Evolutionary conservation across 2,888 invertebrate species (phyloP).

Genomic region (Leucoma salicis): DNA sequence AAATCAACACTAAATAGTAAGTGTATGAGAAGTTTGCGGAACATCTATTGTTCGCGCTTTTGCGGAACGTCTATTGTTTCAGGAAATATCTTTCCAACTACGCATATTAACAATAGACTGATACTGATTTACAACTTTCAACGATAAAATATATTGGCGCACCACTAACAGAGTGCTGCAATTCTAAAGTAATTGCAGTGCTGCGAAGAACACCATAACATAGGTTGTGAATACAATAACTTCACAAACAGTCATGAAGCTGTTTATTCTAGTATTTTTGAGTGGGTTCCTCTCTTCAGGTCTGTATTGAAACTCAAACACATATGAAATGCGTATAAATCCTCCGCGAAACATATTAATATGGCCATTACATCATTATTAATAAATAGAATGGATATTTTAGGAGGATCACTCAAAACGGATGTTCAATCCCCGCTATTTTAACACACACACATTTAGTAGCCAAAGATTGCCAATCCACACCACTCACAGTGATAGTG

Average conservation of each 20-base stretch:
- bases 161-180: conserved; percentile 25
- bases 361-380: too few species aligned
- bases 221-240: neutral
- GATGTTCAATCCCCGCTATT: too few species aligned
- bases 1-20: too few species aligned
- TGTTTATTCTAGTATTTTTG: conserved; percentile 19
- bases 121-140: conserved; percentile 58
- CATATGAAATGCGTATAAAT: neutral
- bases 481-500: too few species aligned
- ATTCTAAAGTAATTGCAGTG: conserved; percentile 23
- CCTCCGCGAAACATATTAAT: neutral
- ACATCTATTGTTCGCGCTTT: conserved; percentile 32
- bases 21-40: neutral
- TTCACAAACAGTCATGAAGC: conserved; percentile 18
- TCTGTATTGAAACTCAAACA: conserved; percentile 9
- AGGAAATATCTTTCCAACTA: conserved; percentile 61
- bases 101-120: conserved; percentile 59
- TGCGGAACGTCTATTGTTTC: conserved; percentile 64
- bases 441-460: too few species aligned
- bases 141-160: conserved; percentile 49
- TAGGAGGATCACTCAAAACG: too few species aligned
- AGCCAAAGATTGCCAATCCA: too few species aligned
- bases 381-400: too few species aligned
- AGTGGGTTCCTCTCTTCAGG: conserved; percentile 23
- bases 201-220: neutral